Conservation (phyloP, 2,888 invertebrate genomes). For the Tuta absoluta region DNA sequence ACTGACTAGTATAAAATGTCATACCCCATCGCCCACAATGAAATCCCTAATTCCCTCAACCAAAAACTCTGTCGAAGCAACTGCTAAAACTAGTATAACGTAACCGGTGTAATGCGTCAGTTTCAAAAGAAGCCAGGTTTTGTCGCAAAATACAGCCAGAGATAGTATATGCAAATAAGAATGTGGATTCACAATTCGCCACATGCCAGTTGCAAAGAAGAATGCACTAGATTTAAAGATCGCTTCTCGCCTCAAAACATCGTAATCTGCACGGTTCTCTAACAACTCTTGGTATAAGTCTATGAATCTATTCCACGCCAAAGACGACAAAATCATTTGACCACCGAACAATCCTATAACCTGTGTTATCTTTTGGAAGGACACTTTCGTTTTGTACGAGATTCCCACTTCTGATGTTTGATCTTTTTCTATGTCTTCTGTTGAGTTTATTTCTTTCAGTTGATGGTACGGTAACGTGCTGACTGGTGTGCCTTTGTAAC, state of each 20-base stretch:
- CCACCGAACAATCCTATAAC: conserved; percentile 85
- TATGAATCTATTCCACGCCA: conserved; percentile 93
- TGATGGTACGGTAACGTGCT: conserved; percentile 79
- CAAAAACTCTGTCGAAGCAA: conserved; percentile 87
- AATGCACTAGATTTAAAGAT: conserved; percentile 87
- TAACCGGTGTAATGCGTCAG: conserved; percentile 87
- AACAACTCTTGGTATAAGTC: conserved; percentile 89
- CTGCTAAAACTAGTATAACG: conserved; percentile 83
- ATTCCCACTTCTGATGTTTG: conserved; percentile 75
- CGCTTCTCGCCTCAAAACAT: conserved; percentile 74
- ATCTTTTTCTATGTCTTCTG: conserved; percentile 73
- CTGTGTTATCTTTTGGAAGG: conserved; percentile 84
- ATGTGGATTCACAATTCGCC: conserved; percentile 91
- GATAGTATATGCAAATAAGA: conserved; percentile 87
- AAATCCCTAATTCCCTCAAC: conserved; percentile 55
- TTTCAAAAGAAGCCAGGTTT: conserved; percentile 88
- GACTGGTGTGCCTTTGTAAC: conserved; percentile 84
- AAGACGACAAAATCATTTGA: conserved; percentile 87
- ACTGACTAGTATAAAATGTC: background rate
- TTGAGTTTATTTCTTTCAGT: conserved; percentile 67
- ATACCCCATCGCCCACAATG: conserved; percentile 36
- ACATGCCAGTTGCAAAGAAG: conserved; percentile 86
- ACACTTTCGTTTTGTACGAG: conserved; percentile 85
- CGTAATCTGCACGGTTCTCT: conserved; percentile 82
- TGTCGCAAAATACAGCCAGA: conserved; percentile 90